A percentile compares a stretch with the other conserved stretches of the same genome.
Conservation (phyloP, 2,113 vertebrate species). For the Pseudorasbora parva region DNA sequence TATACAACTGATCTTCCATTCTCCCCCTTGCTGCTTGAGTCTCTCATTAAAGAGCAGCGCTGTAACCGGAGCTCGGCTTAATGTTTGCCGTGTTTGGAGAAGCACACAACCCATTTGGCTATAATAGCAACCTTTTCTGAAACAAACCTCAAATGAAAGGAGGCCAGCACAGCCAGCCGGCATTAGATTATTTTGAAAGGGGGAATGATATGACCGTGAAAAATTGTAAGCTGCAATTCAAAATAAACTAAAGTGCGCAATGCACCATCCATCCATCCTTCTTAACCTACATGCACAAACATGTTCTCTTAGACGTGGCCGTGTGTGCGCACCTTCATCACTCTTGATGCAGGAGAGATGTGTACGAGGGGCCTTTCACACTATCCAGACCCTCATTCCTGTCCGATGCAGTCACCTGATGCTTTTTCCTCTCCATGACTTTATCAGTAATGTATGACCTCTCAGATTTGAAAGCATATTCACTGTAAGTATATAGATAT, state of each 20-base stretch:
- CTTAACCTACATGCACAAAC: conserved; percentile 33
- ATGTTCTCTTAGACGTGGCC: conserved; percentile 8
- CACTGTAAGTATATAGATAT: conserved; percentile 6
- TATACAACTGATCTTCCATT: conserved; percentile 72
- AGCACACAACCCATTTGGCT: conserved; percentile 77
- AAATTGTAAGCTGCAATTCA: conserved; percentile 75
- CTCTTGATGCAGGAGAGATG: conserved; percentile 19
- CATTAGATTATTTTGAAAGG: conserved; percentile 71
- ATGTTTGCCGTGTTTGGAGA: conserved; percentile 78
- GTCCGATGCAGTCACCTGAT: conserved; percentile 76
- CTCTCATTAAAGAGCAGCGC: conserved; percentile 77
- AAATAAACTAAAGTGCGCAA: conserved; percentile 67
- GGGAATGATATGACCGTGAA: conserved; percentile 70
- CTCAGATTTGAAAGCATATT: conserved; percentile 56
- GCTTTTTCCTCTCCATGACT: conserved; percentile 70
- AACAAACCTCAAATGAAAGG: conserved; percentile 76
- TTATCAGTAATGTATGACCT: conserved; percentile 74
- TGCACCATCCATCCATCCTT: conserved; percentile 30
- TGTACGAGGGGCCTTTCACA: conserved; percentile 69
- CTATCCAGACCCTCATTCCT: conserved; percentile 77
- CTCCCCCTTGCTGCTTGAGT: conserved; percentile 73
- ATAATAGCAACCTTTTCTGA: conserved; percentile 78
- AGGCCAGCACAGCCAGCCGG: conserved; percentile 66
- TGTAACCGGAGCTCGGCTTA: conserved; percentile 77
- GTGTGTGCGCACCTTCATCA: conserved; percentile 32